Conservation (phyloP, 2,888 invertebrate species). For the Empis stercorea region DNA sequence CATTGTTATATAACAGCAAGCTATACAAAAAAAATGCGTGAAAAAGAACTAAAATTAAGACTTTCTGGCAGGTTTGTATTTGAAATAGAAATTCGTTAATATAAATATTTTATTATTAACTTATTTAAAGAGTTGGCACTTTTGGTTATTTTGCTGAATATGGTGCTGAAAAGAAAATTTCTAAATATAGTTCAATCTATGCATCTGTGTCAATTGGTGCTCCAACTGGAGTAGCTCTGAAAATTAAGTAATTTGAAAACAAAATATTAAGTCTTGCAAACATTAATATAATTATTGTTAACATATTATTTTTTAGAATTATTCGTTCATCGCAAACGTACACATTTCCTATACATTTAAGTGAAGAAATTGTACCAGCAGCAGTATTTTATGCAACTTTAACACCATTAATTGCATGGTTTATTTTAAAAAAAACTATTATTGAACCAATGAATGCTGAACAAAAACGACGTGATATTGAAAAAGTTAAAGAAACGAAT, state of each 20-base stretch:
- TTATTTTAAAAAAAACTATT: constrained; percentile 68
- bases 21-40: constrained; percentile 67
- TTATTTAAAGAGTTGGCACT: constrained; percentile 54
- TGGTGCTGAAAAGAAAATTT: constrained; percentile 84
- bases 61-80: constrained; percentile 62
- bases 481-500: constrained; percentile 69
- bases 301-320: constrained; percentile 47
- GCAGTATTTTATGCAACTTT: constrained; percentile 88
- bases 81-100: not conserved
- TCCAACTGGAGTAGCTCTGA: constrained; percentile 78
- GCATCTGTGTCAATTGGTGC: constrained; percentile 76
- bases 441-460: constrained; percentile 73
- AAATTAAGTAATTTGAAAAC: constrained; percentile 60
- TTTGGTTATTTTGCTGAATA: constrained; percentile 81
- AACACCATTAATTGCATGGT: constrained; percentile 70
- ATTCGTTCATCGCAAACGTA: constrained; percentile 78
- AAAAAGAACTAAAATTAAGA: constrained; percentile 65
- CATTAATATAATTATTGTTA: not conserved
- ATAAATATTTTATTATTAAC: not conserved
- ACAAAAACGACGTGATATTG: constrained; percentile 64
- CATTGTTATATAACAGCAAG: constrained; percentile 64
- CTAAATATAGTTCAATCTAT: constrained; percentile 75
- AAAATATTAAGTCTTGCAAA: not conserved
- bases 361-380: constrained; percentile 79
- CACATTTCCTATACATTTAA: constrained; percentile 77